Base-by-base conservation (phyloP, 1,140 invertebrate genomes). In the Drosophila tristis region DNA sequence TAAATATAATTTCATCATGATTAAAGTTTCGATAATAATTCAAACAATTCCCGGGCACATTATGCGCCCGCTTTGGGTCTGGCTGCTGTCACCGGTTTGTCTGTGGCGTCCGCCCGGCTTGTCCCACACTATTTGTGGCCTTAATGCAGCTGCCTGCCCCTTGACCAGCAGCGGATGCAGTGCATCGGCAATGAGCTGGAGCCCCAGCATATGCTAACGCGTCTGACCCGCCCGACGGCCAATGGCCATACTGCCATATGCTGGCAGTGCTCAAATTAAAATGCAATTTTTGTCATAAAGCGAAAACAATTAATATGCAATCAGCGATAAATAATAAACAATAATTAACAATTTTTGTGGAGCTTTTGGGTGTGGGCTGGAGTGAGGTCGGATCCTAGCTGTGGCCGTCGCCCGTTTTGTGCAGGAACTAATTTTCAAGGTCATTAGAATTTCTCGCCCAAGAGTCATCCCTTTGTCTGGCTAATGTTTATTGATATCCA, bases 361-460 rank as follows among this genome's bases (percentile, higher is more conserved):
- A 7, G 29, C 29, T 29, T 29, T 7, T 20, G 3, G 5, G 43
- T 5, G 23, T 2, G 13, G n/a, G 16, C 15, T 0, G 15, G 7
- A 0, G 31, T n/a, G 6, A 8, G 8, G 2, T 5, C 23, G 5
- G 23, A 5, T 5, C 8, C 16, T 68, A 20, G 20, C 20, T 1
- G 20, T 20, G 20, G 20, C 20, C 20, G 20, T 20, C 20, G 20
- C 20, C 20, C 20, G 20, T 20, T 20, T 20, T 1, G 74, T 78
- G 81, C 84, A 90, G 87, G 89, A 90, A 90, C 87, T 89, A 90
- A 90, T 90, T 90, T 90, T 90, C 87, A 90, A 90, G 87, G 87
- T 90, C 87, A 90, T 90, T 90, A 87, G 89, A 90, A 87, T 13
- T 75, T 65, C 50, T 45, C 48, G 56, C 43, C 65, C 44, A 60